Evolutionary conservation across 2,888 invertebrate species (phyloP).

Genomic region (Labia minor): DNA sequence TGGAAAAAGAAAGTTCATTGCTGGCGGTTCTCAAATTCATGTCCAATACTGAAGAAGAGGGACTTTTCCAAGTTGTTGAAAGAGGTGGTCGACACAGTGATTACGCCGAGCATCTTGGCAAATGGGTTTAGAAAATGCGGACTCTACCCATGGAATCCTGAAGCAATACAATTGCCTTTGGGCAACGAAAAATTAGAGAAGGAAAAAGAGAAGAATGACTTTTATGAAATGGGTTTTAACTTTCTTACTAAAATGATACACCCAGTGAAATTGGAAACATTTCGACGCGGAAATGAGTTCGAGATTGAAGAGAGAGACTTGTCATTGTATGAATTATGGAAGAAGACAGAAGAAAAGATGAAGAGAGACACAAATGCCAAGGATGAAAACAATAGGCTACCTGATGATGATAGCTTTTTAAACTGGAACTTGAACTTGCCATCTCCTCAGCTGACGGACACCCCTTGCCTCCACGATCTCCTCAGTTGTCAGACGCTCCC

Average conservation of each 20-base stretch:
- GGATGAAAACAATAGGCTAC: too few species aligned
- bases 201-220: neutral
- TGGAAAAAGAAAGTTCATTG: conserved; percentile 31
- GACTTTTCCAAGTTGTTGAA: conserved; percentile 29
- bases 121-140: neutral
- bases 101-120: neutral
- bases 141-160: neutral
- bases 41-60: conserved; percentile 27
- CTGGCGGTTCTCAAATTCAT: conserved; percentile 29
- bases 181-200: neutral
- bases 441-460: too few species aligned
- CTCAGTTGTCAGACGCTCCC: too few species aligned
- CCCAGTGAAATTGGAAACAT: neutral
- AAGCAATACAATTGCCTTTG: neutral
- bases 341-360: neutral
- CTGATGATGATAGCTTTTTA: too few species aligned
- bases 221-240: neutral
- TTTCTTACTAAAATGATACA: neutral
- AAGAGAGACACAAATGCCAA: neutral
- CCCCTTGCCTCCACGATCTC: too few species aligned
- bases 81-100: neutral
- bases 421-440: too few species aligned
- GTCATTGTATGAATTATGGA: neutral
- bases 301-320: neutral
- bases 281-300: neutral